Conservation (phyloP, 2,888 invertebrate genomes). For the Eilema sororculum region DNA sequence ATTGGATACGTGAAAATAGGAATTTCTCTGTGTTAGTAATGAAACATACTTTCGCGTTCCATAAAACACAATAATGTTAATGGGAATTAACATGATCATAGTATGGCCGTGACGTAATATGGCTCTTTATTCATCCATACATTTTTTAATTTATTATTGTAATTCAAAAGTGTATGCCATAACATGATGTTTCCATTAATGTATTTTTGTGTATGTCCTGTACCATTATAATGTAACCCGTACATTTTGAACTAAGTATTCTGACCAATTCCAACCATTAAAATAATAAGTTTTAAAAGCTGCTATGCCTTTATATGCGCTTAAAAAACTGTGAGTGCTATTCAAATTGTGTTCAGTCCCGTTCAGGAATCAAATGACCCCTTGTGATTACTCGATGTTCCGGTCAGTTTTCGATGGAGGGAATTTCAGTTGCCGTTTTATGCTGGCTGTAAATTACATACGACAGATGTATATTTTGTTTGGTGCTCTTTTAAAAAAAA, state of each 20-base stretch:
- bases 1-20: slow-evolving; percentile 35
- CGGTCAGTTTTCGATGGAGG: neutral
- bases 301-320: slow-evolving; percentile 7
- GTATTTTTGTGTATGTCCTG: too few relatives aligned
- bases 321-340: slow-evolving; percentile 28
- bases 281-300: slow-evolving; percentile 20
- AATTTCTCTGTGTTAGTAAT: slow-evolving; percentile 8
- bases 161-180: too few relatives aligned
- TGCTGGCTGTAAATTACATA: neutral
- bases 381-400: slow-evolving; percentile 40
- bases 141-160: too few relatives aligned
- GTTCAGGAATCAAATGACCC: slow-evolving; percentile 33
- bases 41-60: neutral
- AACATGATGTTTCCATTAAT: too few relatives aligned
- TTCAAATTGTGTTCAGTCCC: slow-evolving; percentile 41
- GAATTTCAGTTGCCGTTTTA: neutral
- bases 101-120: too few relatives aligned
- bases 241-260: too few relatives aligned
- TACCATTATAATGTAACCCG: too few relatives aligned
- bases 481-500: neutral
- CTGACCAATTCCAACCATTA: too few relatives aligned
- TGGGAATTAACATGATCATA: too few relatives aligned
- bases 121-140: too few relatives aligned
- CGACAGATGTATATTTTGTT: neutral
- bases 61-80: too few relatives aligned